Conservation (phyloP, 2,113 vertebrate species). For the Panurus biarmicus region DNA sequence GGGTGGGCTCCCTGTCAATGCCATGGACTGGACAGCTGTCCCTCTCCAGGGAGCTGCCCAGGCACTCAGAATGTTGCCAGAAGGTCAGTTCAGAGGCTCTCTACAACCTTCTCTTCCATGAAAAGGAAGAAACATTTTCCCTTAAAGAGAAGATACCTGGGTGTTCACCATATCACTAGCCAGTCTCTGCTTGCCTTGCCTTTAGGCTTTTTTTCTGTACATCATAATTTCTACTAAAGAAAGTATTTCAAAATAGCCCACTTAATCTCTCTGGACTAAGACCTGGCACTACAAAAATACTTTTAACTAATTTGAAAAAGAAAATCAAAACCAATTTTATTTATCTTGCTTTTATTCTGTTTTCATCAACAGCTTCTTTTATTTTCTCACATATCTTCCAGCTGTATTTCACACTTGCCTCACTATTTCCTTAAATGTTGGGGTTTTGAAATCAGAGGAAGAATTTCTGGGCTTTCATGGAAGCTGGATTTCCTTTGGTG, state of each 20-base stretch:
- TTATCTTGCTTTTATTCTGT: background rate
- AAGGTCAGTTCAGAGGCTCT: background rate
- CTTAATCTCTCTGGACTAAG: background rate
- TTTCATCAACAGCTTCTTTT: background rate
- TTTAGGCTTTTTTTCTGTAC: background rate
- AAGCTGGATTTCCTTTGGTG: background rate
- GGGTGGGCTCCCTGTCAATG: background rate
- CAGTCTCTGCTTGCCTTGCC: background rate
- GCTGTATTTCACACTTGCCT: background rate
- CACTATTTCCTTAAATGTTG: background rate
- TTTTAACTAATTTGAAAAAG: background rate
- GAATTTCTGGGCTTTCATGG: background rate
- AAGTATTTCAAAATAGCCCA: background rate
- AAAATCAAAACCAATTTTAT: background rate
- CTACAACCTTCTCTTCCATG: background rate
- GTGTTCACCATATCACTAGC: accelerated
- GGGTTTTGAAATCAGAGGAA: background rate
- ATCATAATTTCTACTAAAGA: background rate
- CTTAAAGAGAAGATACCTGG: background rate
- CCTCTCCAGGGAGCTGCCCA: background rate
- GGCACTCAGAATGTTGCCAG: background rate
- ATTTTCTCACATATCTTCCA: background rate
- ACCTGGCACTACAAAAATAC: background rate
- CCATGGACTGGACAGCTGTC: background rate
- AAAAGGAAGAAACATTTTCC: background rate